These are phyloP conservation scores for Hymenopus coronatus DNA, from an alignment of 2,888 invertebrate species.

Conservation along the genomic window DNA sequence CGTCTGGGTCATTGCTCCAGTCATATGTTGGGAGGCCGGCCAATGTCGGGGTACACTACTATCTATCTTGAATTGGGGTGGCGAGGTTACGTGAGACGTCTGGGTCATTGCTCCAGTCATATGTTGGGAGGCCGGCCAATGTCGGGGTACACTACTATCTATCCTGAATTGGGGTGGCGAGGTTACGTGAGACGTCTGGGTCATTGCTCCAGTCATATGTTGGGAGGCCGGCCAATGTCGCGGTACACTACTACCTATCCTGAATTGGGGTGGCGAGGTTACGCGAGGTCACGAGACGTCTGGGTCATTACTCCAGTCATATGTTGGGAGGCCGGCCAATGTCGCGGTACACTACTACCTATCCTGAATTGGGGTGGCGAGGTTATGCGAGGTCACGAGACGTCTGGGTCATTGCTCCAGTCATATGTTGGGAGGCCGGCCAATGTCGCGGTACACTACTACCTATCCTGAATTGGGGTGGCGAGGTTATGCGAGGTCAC, in stretches of 20 bases:
- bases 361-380: too few relatives aligned
- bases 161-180: too few relatives aligned
- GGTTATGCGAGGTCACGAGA: too few relatives aligned
- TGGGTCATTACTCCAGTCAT: slow-evolving; percentile 26
- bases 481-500: slow-evolving; percentile 21
- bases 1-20: slow-evolving; percentile 29
- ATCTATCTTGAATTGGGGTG: too few relatives aligned
- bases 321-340: too few relatives aligned
- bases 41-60: too few relatives aligned
- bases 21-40: not conserved
- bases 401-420: too few relatives aligned
- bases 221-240: not conserved
- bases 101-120: slow-evolving; percentile 26
- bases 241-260: too few relatives aligned
- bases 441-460: not conserved
- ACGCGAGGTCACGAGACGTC: slow-evolving; percentile 30
- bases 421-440: too few relatives aligned
- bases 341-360: not conserved
- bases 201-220: too few relatives aligned
- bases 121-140: too few relatives aligned
- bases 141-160: not conserved
- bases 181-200: too few relatives aligned
- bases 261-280: not conserved
- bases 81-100: slow-evolving; percentile 23
- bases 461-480: not conserved